Evolutionary conservation across 2,113 vertebrate genomes (phyloP).

Genomic region (Apodemus speciosus): DNA sequence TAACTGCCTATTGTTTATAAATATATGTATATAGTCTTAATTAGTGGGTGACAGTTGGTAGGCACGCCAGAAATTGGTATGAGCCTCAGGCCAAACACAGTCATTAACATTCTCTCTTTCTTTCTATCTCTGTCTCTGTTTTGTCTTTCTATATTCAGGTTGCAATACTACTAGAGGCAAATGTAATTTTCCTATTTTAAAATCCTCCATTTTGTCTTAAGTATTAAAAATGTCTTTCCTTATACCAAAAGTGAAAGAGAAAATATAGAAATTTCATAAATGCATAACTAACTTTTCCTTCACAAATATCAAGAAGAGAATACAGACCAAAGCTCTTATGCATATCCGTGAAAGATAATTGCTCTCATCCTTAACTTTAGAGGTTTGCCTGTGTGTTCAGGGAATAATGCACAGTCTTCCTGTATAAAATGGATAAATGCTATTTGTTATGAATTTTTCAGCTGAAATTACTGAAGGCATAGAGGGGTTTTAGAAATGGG

Average conservation of each 20-base stretch:
- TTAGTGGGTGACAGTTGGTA: not conserved
- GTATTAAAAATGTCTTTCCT: not conserved
- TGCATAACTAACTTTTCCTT: not conserved
- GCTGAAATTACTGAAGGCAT: not conserved
- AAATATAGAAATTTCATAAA: not conserved
- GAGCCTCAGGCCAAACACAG: not conserved
- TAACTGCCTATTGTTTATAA: not conserved
- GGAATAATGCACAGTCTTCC: not conserved
- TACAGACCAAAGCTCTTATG: not conserved
- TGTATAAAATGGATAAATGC: not conserved
- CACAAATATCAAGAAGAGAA: not conserved
- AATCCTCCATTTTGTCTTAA: not conserved
- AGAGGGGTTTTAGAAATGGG: not conserved
- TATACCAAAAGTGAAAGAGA: not conserved
- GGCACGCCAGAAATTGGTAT: not conserved
- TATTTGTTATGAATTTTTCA: not conserved
- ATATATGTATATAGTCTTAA: not conserved
- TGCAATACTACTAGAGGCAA: not conserved
- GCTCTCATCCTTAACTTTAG: not conserved
- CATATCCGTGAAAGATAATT: not conserved
- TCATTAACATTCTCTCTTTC: not conserved
- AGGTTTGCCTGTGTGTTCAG: not conserved
- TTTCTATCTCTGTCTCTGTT: not conserved
- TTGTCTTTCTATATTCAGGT: not conserved
- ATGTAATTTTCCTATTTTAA: not conserved